Conservation (phyloP, 2,113 vertebrate species). For the Cryptoleucopteryx plumbea region DNA sequence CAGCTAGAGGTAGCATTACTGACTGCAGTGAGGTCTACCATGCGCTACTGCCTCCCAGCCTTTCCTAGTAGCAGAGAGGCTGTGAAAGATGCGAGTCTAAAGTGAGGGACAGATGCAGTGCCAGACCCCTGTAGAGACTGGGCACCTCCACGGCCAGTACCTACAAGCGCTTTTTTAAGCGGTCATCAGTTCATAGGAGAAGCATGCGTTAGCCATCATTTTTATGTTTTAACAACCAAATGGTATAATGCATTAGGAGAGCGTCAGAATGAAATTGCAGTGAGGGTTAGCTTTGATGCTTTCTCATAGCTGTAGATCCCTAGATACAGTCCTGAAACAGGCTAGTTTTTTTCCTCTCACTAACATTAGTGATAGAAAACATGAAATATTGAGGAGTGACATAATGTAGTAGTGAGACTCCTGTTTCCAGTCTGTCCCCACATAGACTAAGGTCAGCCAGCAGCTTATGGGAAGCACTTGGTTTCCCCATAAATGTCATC, state of each 20-base stretch:
- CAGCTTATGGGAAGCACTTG: background rate
- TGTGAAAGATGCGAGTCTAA: background rate
- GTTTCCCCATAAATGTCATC: background rate
- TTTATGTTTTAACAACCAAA: background rate
- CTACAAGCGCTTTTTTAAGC: background rate
- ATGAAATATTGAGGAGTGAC: background rate
- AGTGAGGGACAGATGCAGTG: background rate
- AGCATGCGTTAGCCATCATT: background rate
- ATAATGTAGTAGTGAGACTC: background rate
- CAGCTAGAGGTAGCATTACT: background rate
- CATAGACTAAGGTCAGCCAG: background rate
- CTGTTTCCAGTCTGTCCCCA: background rate
- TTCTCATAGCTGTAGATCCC: background rate
- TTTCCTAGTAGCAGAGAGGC: too few relatives aligned
- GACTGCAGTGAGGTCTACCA: too few relatives aligned
- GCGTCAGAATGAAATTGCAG: background rate
- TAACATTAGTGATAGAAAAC: background rate
- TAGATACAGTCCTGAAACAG: background rate
- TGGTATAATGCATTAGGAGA: background rate
- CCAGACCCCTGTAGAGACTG: background rate
- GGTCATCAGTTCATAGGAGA: background rate
- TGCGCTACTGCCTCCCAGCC: background rate
- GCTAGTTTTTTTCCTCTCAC: background rate
- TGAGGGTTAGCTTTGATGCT: background rate
- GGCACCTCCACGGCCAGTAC: background rate